Evolutionary conservation across 2,888 invertebrate genomes (phyloP), one percentile per base, ranked within the genome.

Genomic region (Eudemis profundana): DNA sequence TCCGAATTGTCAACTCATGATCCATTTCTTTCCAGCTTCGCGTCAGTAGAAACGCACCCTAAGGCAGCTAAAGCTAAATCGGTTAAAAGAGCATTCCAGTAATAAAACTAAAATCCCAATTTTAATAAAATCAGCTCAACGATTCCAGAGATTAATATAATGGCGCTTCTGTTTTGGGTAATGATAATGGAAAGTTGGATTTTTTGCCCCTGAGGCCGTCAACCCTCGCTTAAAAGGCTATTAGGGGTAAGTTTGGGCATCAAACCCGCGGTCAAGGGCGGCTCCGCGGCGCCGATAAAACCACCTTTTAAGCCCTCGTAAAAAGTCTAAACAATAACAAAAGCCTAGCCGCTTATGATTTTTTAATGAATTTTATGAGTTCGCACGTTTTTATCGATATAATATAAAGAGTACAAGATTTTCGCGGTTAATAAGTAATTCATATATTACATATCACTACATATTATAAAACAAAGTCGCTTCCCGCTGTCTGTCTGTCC

Each of bases 141-240:
- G 62, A 63, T 49, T 36, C 19, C 17, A 10, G 21, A 42, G 42
- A 42, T 57, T 49, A 56, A 49, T 5, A 15, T 42, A 56, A 27
- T 56, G 10, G 29, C n/a, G 21, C 21, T 33, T 42, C 63, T 33
- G 44, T 49, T 64, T 57, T 50, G 15, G 49, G 40, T 50, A 44
- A 64, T 64, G 49, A 64, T 59, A 59, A 64, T 46, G 17, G 64
- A 44, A 46, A 50, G 44, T 44, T 44, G 42, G 29, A 33, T 51
- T 64, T 64, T 64, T 44, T 38, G 49, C 47, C 54, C 33, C 17
- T 3, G 4, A 23, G 57, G 50, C 36, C 42, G 42, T 15, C 50
- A 42, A 42, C 57, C 44, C 51, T 57, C 57, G 36, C 44, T 64
- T 59, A 59, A 57, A 64, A 51, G 44, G 57, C 57, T 59, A 59